These are phyloP conservation scores for Stenchaetothrips biformis DNA, from an alignment of 2,888 invertebrate species.

Conservation along the genomic window DNA sequence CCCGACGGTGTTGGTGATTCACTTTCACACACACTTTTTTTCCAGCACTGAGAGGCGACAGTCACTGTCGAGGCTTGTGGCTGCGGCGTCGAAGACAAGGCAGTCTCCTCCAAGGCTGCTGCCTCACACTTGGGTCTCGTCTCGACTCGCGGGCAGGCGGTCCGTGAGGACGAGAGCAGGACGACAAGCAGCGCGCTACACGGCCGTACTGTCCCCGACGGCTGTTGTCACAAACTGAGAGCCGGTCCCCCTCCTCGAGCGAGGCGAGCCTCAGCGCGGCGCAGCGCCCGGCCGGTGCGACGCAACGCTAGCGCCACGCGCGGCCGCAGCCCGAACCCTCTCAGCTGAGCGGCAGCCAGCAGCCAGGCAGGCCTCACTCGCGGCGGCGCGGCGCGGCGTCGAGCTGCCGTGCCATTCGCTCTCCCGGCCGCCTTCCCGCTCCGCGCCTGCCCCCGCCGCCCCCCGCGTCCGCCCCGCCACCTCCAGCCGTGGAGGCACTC, in stretches of 20 bases:
- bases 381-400: not conserved
- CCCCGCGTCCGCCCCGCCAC: not conserved
- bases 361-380: not conserved
- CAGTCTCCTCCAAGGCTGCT: not conserved
- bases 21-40: no score
- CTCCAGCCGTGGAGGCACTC: no score
- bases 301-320: not conserved
- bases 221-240: constrained; percentile 21
- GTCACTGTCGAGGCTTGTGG: not conserved
- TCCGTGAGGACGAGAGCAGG: not conserved
- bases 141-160: not conserved
- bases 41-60: no score
- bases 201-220: constrained; percentile 9
- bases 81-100: not conserved
- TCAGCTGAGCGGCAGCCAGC: constrained; percentile 1
- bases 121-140: not conserved
- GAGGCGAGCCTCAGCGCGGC: not conserved
- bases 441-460: not conserved
- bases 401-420: constrained; percentile 8
- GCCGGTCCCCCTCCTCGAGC: constrained; percentile 7
- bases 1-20: no score
- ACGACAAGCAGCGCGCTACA: not conserved
- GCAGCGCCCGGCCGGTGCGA: constrained; percentile 12
- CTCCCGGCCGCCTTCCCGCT: not conserved
- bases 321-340: constrained; percentile 21